Percentiles rank a stretch among this genome's conserved stretches.
Conservation (phyloP, 30 jellyfish, hydroid and myxozoan genomes). For the Hydractinia echinata region DNA sequence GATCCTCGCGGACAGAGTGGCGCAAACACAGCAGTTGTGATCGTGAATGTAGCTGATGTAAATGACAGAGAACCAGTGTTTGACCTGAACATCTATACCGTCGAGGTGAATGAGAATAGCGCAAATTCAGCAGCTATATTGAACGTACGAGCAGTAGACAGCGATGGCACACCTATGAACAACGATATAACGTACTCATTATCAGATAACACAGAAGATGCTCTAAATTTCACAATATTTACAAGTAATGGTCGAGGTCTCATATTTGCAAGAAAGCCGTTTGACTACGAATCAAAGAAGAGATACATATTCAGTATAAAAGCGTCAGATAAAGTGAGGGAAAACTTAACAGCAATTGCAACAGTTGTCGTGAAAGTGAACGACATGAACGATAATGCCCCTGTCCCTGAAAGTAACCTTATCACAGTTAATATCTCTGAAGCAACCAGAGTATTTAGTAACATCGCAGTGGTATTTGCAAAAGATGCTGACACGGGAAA, state of each 20-base stretch:
- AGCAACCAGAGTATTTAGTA: constrained; percentile 44
- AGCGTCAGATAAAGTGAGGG: constrained; percentile 46
- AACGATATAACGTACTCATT: constrained; percentile 39
- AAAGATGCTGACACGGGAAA: constrained; percentile 47
- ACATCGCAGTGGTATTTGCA: constrained; percentile 37
- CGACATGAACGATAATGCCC: constrained; percentile 54
- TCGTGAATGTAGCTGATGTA: constrained; percentile 36
- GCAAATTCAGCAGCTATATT: constrained; percentile 2
- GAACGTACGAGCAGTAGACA: constrained; percentile 45
- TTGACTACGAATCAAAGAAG: constrained; percentile 65
- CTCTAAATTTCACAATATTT: constrained; percentile 42
- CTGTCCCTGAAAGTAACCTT: constrained; percentile 31
- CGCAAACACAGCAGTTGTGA: constrained; percentile 23
- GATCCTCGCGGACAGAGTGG: constrained; percentile 25
- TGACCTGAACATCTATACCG: constrained; percentile 30
- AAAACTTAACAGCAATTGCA: constrained; percentile 29
- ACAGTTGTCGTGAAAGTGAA: constrained; percentile 21
- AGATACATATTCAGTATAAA: constrained; percentile 47
- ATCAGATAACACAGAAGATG: constrained; percentile 47
- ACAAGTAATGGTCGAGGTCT: constrained; percentile 44
- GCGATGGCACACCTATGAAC: constrained; percentile 27
- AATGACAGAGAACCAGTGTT: constrained; percentile 55
- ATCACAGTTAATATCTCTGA: constrained; percentile 47
- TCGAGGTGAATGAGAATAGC: constrained; percentile 17
- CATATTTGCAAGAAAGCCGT: constrained; percentile 33